These are phyloP conservation scores for Catalaphyllia jardinei DNA, from an alignment of 64 coral and sea anemone genomes.

Conservation along the genomic window DNA sequence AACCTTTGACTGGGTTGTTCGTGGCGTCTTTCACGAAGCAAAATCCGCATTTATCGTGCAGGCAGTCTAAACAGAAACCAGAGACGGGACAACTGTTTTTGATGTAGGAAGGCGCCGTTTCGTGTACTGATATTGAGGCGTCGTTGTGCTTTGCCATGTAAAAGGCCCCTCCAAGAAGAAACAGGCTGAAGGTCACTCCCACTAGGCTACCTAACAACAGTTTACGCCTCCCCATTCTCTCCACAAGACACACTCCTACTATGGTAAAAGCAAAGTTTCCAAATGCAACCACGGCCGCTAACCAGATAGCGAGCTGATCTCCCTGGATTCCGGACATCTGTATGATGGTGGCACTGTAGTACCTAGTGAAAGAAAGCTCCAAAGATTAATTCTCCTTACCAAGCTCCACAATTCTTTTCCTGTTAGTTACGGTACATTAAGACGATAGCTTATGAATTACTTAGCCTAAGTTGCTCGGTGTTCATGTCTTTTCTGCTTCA, in stretches of 20 bases:
- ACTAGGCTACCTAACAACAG: conserved; percentile 78
- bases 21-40: conserved; percentile 56
- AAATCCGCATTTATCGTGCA: conserved; percentile 74
- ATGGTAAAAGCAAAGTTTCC: conserved; percentile 89
- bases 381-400: background rate
- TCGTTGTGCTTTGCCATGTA: conserved; percentile 59
- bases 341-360: conserved; percentile 98
- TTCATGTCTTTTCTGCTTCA: no score
- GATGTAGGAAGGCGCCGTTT: background rate
- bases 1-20: conserved; percentile 67
- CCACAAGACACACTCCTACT: conserved; percentile 86
- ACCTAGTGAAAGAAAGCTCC: conserved; percentile 45
- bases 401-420: background rate
- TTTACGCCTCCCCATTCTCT: conserved; percentile 89
- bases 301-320: conserved; percentile 79
- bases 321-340: conserved; percentile 86
- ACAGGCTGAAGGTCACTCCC: conserved; percentile 74
- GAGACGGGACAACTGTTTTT: conserved; percentile 16
- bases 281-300: conserved; percentile 82
- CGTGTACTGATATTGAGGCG: conserved; percentile 38
- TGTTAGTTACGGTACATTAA: background rate
- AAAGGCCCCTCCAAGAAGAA: conserved; percentile 82
- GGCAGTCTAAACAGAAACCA: conserved; percentile 66
- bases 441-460: no score
- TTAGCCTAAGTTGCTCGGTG: no score